Evolutionary conservation across 2,797 vertebrate species (phyloP), one percentile per base, ranked within the genome.

Genomic region (Fringilla coelebs): DNA sequence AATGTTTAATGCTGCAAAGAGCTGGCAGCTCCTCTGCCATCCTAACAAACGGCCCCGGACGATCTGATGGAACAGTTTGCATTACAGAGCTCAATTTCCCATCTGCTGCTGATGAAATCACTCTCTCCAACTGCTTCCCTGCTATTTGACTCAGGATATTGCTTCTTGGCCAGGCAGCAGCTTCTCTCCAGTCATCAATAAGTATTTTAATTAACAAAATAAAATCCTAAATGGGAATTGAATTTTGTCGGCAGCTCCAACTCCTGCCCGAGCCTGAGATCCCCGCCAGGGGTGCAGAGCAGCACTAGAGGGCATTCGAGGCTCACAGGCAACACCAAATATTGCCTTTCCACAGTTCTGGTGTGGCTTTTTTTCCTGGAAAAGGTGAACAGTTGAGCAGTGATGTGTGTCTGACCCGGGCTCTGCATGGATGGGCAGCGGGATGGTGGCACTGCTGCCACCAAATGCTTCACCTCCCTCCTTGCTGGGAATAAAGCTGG

Each of bases 281-380:
- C 5, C 32, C 0, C 0, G 43, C 19, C 45, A 21, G 36, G 43
- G 26, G 12, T 20, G 26, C 31, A 21, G n/a, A 48, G 96, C 58
- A 94, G 78, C 97, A 72, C 96, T 95, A 96, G 97, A 88, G 94
- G 97, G 96, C 96, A 97, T 92, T 93, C 55, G 21, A 96, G 74
- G 75, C 40, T 82, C 91, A 61, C 70, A 40, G 7, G 81, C 2
- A 2, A 46, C 31, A 10, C 18, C 46, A 13, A 77, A 54, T 43
- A 46, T 4, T 29, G 34, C 41, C 14, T 76, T n/a, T 65, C 32
- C 40, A 17, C 25, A 1, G 4, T 14, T 6, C 16, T 7, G 4
- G 14, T 14, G 12, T 3, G 7, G 4, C 1, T 49, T 38, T 46
- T 73, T 36, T 72, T 48, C 14, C 24, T 29, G 51, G 66, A 22